These are phyloP conservation scores for Orientallactaga bullata DNA, from an alignment of 2,113 vertebrate genomes.

Conservation along the genomic window DNA sequence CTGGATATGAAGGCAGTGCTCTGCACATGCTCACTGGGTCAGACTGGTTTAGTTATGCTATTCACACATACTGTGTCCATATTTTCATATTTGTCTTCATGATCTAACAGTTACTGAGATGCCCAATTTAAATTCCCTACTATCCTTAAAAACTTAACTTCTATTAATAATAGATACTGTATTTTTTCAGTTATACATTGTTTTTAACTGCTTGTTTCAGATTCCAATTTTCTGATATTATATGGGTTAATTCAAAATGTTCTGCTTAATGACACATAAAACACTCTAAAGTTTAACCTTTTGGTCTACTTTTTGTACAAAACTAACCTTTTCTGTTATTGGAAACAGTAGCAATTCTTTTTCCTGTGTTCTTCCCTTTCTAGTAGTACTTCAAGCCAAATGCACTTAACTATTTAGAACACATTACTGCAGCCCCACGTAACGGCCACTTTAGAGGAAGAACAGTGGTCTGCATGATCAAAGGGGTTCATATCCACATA, in stretches of 20 bases:
- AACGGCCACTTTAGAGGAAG: slow-evolving; percentile 3
- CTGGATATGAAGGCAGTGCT: slow-evolving; percentile 9
- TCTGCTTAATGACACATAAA: slow-evolving; percentile 36
- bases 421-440: slow-evolving; percentile 15
- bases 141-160: slow-evolving; percentile 24
- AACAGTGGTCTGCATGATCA: background rate
- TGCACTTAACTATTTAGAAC: slow-evolving; percentile 20
- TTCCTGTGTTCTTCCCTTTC: background rate
- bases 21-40: background rate
- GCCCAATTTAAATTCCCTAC: slow-evolving; percentile 13
- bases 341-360: slow-evolving; percentile 50
- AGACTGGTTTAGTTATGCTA: slow-evolving; percentile 10
- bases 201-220: slow-evolving; percentile 45
- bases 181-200: background rate
- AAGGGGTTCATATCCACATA: slow-evolving; percentile 10
- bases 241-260: slow-evolving; percentile 2
- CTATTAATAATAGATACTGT: slow-evolving; percentile 22
- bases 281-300: slow-evolving; percentile 7
- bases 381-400: slow-evolving; percentile 1
- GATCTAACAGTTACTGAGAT: slow-evolving; percentile 40
- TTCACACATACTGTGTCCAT: background rate
- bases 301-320: background rate
- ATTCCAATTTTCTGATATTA: slow-evolving; percentile 15
- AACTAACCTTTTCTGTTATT: slow-evolving; percentile 22
- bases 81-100: slow-evolving; percentile 32